Evolutionary conservation across 2,113 vertebrate species (phyloP).

Genomic region (Labeo rohita): DNA sequence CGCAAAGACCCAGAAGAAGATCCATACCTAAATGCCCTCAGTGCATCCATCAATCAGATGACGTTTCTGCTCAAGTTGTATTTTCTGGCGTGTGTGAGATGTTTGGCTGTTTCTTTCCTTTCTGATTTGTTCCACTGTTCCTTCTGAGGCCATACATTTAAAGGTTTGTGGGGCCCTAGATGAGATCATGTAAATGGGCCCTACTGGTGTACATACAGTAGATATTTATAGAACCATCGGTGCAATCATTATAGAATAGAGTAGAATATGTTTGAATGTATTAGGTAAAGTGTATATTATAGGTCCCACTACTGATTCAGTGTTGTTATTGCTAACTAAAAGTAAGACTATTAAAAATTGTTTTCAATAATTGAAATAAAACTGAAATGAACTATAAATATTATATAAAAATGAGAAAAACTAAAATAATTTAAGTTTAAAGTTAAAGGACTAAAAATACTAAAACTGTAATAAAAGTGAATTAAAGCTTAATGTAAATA

Average conservation of each 20-base stretch:
- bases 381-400: neutral
- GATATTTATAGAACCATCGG: neutral
- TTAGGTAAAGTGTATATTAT: neutral
- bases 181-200: neutral
- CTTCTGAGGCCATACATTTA: neutral
- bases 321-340: neutral
- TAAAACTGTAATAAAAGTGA: neutral
- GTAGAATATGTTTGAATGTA: neutral
- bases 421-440: neutral
- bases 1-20: neutral
- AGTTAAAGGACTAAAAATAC: neutral
- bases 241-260: neutral
- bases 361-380: neutral
- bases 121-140: neutral
- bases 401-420: neutral
- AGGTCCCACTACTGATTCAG: neutral
- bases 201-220: neutral
- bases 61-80: neutral
- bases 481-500: neutral
- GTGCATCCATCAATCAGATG: neutral
- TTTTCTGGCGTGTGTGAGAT: neutral
- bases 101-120: neutral
- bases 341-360: neutral
- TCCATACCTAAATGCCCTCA: constrained; percentile 14
- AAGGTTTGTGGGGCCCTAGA: neutral